Conservation (phyloP, 2,888 invertebrate genomes). For the Pocota personata region DNA sequence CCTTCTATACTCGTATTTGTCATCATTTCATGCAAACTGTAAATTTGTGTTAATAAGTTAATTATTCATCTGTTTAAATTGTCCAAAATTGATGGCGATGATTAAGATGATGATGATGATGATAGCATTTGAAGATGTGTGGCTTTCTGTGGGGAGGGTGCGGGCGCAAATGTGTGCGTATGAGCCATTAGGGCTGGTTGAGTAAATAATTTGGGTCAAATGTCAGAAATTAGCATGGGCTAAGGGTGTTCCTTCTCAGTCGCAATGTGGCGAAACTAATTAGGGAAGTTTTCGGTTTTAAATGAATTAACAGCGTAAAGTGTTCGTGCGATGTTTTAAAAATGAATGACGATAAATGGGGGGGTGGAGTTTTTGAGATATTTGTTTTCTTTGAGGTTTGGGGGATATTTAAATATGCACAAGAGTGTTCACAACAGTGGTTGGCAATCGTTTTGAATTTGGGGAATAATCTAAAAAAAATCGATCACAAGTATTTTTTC, state of each 20-base stretch:
- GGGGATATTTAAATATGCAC: neutral
- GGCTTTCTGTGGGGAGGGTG: neutral
- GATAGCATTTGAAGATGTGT: slow-evolving; percentile 23
- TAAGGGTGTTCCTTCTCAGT: neutral
- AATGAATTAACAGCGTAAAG: slow-evolving; percentile 4
- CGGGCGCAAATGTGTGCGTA: slow-evolving; percentile 22
- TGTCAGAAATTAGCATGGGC: slow-evolving; percentile 28
- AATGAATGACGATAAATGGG: slow-evolving; percentile 3
- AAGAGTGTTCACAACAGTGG: neutral
- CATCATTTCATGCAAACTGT: slow-evolving; percentile 52
- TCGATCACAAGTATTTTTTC: too few relatives aligned
- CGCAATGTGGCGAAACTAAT: slow-evolving; percentile 44
- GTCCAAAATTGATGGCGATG: slow-evolving; percentile 65
- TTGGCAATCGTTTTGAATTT: neutral
- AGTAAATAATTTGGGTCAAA: slow-evolving; percentile 54
- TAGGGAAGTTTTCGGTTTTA: slow-evolving; percentile 13
- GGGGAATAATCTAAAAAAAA: neutral
- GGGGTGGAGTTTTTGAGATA: slow-evolving; percentile 1
- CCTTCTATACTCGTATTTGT: slow-evolving; percentile 52
- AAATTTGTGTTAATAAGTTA: slow-evolving; percentile 70
- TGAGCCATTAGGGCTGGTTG: slow-evolving; percentile 17
- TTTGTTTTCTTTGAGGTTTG: neutral
- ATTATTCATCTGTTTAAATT: slow-evolving; percentile 70
- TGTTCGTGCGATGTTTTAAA: neutral
- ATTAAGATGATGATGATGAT: slow-evolving; percentile 33